phyloP scores from a whole-genome alignment of 2,888 invertebrate genomes.

The Tethea ocularis region DNA sequence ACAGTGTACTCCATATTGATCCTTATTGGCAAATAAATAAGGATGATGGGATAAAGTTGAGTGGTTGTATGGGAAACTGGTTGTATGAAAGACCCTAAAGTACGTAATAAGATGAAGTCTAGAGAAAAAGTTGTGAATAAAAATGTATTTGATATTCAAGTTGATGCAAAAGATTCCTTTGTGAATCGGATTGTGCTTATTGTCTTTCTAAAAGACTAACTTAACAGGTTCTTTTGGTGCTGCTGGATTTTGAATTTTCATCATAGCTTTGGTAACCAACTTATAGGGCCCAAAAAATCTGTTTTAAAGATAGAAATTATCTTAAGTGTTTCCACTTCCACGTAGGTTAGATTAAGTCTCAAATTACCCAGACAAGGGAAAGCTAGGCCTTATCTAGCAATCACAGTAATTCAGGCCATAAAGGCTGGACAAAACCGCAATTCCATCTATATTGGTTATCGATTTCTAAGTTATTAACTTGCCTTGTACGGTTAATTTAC shows the following conservation, averaged over 20 bases:
- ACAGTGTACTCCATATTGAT: not conserved
- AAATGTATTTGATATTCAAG: not conserved
- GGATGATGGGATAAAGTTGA: not conserved
- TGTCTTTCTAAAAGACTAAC: not conserved
- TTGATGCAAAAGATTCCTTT: not conserved
- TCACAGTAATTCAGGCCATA: constrained; percentile 44
- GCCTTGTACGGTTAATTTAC: constrained; percentile 20
- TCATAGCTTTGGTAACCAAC: not conserved
- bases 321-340: not conserved
- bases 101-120: not conserved
- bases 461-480: constrained; percentile 57
- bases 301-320: not conserved
- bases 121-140: not conserved
- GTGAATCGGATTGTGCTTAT: not conserved
- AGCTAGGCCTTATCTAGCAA: constrained; percentile 38
- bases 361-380: constrained; percentile 25
- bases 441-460: constrained; percentile 54
- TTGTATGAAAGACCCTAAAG: not conserved
- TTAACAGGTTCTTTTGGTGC: no score
- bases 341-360: not conserved
- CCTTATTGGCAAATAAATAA: not conserved
- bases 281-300: not conserved
- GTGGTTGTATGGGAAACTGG: not conserved
- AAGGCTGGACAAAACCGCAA: constrained; percentile 47
- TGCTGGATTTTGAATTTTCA: not conserved